Evolutionary conservation across 2,113 vertebrate species (phyloP).

Genomic region (Otolemur garnettii): DNA sequence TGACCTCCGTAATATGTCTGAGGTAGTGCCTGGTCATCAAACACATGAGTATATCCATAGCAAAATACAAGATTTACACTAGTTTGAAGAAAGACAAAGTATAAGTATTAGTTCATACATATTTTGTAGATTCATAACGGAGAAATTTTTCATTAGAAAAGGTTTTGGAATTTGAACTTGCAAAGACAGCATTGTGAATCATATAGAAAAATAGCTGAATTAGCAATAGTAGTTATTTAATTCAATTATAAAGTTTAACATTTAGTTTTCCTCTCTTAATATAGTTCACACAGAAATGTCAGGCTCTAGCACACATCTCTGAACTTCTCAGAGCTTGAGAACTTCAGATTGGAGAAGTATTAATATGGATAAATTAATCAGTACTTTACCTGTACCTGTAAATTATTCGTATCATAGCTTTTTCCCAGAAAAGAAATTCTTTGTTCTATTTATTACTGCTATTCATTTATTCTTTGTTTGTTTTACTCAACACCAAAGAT

Average conservation of each 20-base stretch:
- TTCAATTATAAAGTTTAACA: slow-evolving; percentile 39
- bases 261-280: not conserved
- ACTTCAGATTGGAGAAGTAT: not conserved
- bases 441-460: not conserved
- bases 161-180: slow-evolving; percentile 6
- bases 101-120: not conserved
- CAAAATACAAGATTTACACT: not conserved
- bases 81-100: not conserved
- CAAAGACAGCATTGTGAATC: not conserved
- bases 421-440: not conserved
- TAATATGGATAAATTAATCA: not conserved
- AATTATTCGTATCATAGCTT: not conserved
- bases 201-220: not conserved
- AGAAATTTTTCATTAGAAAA: not conserved
- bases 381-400: not conserved
- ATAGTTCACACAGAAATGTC: not conserved
- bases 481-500: not conserved
- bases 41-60: not conserved
- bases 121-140: not conserved
- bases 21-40: not conserved
- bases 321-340: not conserved
- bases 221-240: not conserved
- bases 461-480: not conserved
- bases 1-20: not conserved
- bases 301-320: not conserved